Evolutionary conservation across 2,797 vertebrate genomes (phyloP), one percentile per base, ranked within the genome.

Genomic region (Intellagama lesueurii): DNA sequence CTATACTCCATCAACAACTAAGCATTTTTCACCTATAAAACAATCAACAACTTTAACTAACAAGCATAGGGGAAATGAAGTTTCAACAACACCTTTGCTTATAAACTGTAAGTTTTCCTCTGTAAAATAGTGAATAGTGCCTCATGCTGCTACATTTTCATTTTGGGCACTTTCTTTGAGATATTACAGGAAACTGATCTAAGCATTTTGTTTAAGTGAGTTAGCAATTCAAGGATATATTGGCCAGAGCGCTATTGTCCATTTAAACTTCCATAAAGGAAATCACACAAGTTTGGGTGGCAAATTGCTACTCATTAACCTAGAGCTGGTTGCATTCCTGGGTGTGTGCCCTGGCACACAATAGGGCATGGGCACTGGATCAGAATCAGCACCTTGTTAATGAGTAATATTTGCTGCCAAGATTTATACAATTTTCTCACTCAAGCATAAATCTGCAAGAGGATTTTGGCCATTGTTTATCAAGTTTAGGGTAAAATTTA

Each of bases 1-100:
- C 90, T 99, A 99, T 96, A 99, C 99, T 1, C 99, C 99, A 0
- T 99, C 99, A 94, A 99, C 99, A 90, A 99, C 98, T 92, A 99
- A 99, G 92, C 99, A 99, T 92, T 99, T 99, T 97, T 99, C 99
- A 80, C 99, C 99, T 52, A 99, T 99, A 96, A 99, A 99, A 88
- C 99, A 99, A 86, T 99, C 99, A 84, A 99, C 99, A 86, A 99
- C 99, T 0, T 97, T 99, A 93, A 99, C 99, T 92, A 99, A 99
- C 95, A 99, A 99, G 94, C 99, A 99, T 93, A 97, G 99, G 22
- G 99, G 99, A 94, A 99, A 99, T 1, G 99, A 99, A 95, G 98
- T 99, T 60, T 99, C 99, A 12, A 99, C 99, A 89, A 99, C 99
- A 4, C 99, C 99, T 60, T 97, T 99, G 17, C 97, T 99, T 92